Evolutionary conservation across 1,140 invertebrate species (phyloP).

Genomic region (Hylaeus volcanicus): DNA sequence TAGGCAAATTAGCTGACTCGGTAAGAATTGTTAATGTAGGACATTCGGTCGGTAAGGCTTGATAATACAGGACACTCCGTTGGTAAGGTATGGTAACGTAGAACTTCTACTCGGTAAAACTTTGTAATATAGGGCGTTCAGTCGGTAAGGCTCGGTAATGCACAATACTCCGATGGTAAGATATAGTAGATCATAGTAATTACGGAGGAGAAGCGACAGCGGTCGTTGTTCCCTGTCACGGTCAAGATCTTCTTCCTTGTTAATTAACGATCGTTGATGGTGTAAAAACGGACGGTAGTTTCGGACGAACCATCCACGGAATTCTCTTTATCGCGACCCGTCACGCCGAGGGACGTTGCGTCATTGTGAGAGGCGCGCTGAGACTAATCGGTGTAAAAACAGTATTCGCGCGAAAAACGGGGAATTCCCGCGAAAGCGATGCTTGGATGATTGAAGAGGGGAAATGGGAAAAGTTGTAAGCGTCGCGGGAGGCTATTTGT

Average conservation of each 20-base stretch:
- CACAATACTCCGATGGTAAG: too few relatives aligned
- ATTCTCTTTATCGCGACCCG: neutral
- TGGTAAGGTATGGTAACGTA: too few relatives aligned
- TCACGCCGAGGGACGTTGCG: neutral
- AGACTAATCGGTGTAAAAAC: constrained; percentile 7
- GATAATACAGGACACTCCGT: too few relatives aligned
- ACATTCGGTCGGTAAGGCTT: too few relatives aligned
- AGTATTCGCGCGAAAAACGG: neutral
- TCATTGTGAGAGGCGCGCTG: neutral
- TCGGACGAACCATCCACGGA: neutral
- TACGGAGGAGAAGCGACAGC: neutral
- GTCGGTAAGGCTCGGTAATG: too few relatives aligned
- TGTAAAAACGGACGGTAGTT: neutral
- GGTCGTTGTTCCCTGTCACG: neutral
- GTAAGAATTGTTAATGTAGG: too few relatives aligned
- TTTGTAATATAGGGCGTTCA: too few relatives aligned
- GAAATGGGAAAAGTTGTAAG: neutral
- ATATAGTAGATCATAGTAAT: too few relatives aligned
- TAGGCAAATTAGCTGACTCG: too few relatives aligned
- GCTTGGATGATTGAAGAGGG: neutral
- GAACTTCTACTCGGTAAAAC: too few relatives aligned
- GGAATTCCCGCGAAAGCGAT: neutral
- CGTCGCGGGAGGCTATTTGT: neutral
- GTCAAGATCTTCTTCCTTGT: neutral
- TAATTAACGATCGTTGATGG: constrained; percentile 2